These are phyloP conservation scores for Sylvilagus bachmani DNA, from an alignment of 2,113 vertebrate species.

Conservation along the genomic window DNA sequence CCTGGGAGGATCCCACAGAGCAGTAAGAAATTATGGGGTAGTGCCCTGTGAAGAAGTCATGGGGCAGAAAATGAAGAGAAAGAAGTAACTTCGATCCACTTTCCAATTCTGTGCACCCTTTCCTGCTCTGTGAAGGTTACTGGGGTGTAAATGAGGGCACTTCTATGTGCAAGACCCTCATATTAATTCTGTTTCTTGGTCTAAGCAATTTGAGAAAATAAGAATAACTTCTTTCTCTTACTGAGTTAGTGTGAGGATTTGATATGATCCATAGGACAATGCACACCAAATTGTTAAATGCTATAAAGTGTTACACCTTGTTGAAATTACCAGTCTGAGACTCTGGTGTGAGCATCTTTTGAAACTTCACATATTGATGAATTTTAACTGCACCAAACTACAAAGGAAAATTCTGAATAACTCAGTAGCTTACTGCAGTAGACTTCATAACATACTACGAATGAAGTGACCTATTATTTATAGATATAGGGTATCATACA, in stretches of 20 bases:
- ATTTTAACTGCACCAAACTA: not conserved
- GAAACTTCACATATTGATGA: not conserved
- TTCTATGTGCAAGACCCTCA: not conserved
- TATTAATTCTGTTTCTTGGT: not conserved
- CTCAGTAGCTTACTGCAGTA: not conserved
- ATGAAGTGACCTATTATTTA: not conserved
- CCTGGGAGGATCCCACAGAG: not conserved
- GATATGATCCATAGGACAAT: not conserved
- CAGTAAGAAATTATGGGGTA: not conserved
- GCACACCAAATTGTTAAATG: not conserved
- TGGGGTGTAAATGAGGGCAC: not conserved
- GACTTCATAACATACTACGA: not conserved
- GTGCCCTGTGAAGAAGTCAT: not conserved
- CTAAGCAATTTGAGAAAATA: not conserved
- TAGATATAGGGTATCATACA: not conserved
- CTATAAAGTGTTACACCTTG: not conserved
- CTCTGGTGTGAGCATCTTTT: not conserved
- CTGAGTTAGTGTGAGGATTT: not conserved
- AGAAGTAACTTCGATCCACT: not conserved
- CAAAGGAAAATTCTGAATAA: constrained; percentile 10
- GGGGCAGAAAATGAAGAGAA: not conserved
- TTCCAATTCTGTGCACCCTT: not conserved
- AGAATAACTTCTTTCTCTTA: not conserved
- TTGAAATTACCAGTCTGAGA: not conserved
- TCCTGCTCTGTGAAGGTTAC: not conserved